Percentiles rank a stretch among this genome's conserved stretches.
Evolutionary conservation across 2,888 invertebrate genomes (phyloP).

Genomic region (Megaustenia siamemsis): DNA sequence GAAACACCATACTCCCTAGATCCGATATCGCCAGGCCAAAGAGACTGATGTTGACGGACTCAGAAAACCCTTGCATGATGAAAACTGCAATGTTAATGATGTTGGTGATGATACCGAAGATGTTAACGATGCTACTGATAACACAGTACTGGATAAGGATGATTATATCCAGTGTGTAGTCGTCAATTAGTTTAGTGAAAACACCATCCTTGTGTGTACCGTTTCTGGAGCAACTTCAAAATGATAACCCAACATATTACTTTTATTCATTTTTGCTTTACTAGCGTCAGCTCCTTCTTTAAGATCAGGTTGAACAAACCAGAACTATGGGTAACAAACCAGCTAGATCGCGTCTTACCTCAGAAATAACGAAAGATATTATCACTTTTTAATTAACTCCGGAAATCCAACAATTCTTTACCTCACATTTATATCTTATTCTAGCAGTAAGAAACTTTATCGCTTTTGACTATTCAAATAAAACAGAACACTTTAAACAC

Average conservation of each 20-base stretch:
- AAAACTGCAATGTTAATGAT: conserved; percentile 24
- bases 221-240: neutral
- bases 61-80: conserved; percentile 27
- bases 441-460: no score
- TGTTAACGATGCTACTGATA: conserved; percentile 29
- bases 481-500: no score
- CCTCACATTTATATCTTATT: no score
- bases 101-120: conserved; percentile 3
- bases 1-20: neutral
- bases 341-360: no score
- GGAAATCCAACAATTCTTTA: no score
- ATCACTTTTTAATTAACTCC: no score
- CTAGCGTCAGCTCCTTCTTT: no score
- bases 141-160: conserved; percentile 15
- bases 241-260: neutral
- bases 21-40: conserved; percentile 28
- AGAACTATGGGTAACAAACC: no score
- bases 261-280: neutral
- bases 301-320: no score
- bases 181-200: conserved; percentile 15
- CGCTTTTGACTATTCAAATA: no score
- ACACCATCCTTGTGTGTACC: neutral
- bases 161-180: conserved; percentile 14
- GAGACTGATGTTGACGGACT: conserved; percentile 29
- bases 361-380: no score